Evolutionary conservation across 2,888 invertebrate genomes (phyloP).

Genomic region (Acanthopleura granulata): DNA sequence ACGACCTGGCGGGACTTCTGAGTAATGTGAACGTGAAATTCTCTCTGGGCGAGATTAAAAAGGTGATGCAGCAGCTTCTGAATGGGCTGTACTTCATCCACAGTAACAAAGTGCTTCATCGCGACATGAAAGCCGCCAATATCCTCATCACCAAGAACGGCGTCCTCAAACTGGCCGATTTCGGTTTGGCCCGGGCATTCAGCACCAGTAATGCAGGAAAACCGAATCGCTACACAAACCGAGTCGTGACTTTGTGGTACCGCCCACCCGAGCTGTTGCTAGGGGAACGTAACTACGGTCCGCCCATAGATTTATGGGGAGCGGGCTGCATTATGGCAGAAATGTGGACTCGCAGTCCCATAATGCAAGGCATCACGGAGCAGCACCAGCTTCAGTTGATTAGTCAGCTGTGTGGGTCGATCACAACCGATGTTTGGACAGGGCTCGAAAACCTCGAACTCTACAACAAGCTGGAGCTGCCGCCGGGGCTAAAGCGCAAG

Average conservation of each 20-base stretch:
- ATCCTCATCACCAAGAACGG: slow-evolving; percentile 95
- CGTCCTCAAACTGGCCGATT: slow-evolving; percentile 92
- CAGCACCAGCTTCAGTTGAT: slow-evolving; percentile 96
- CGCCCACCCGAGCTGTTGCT: slow-evolving; percentile 72
- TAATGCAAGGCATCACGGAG: slow-evolving; percentile 88
- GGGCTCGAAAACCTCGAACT: slow-evolving; percentile 91
- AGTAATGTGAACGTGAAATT: slow-evolving; percentile 97
- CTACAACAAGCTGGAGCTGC: slow-evolving; percentile 73
- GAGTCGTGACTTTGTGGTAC: slow-evolving; percentile 98
- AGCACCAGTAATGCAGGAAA: slow-evolving; percentile 88
- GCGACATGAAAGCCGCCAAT: slow-evolving; percentile 99
- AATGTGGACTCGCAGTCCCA: slow-evolving; percentile 92
- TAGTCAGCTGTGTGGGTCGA: slow-evolving; percentile 95
- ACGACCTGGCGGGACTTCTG: slow-evolving; percentile 95
- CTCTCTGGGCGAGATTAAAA: slow-evolving; percentile 95
- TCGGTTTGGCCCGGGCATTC: slow-evolving; percentile 95
- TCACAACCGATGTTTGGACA: slow-evolving; percentile 90
- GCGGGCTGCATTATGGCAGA: slow-evolving; percentile 99
- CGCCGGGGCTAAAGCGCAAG: slow-evolving; percentile 63
- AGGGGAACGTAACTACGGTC: slow-evolving; percentile 89
- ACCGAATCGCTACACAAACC: slow-evolving; percentile 92
- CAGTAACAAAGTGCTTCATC: slow-evolving; percentile 78
- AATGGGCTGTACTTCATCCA: slow-evolving; percentile 97
- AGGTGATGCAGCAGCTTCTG: slow-evolving; percentile 77
- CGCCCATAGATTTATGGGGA: slow-evolving; percentile 91